Evolutionary conservation across 2,113 vertebrate genomes (phyloP), one percentile per base, ranked within the genome.

Genomic region (Neogobius melanostomus): DNA sequence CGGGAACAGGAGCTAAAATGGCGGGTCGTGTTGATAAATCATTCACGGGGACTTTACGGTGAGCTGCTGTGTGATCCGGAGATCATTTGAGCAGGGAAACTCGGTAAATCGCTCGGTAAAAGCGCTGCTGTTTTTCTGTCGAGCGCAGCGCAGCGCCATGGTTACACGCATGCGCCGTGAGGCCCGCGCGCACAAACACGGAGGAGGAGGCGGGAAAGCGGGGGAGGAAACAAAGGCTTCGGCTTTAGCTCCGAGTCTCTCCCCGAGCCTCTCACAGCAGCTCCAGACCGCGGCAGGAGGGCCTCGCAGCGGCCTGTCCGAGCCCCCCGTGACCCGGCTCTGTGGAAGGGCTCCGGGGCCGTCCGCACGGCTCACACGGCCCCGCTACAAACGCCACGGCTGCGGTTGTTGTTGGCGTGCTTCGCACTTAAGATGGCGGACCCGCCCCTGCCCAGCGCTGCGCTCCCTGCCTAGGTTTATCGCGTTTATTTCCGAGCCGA

Each of bases 391-490:
- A 6, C 28, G 8, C 16, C 1, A 3, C 5, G 8, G 66, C 83
- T 47, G 79, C 87, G 56, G 87, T 82, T 82, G 72, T 81, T 89
- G 71, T 51, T 87, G 28, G 91, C 90, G 91, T 87, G 76, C 74
- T 92, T 80, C 78, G 82, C 52, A 76, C 68, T 90, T 92, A 94
- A 94, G 88, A 94, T 94, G 93, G 92, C 92, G 92, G 85, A 86
- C 87, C 86, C 88, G 81, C 86, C 91, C 87, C 85, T 85, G 70
- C 64, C 75, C 76, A 79, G 83, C 66, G 79, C 84, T 54, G 79
- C 79, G 80, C 74, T 72, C 71, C 75, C 80, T 49, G 86, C 85
- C 51, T 83, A 76, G 49, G 60, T 68, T 82, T 80, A 85, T 36
- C 45, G 46, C 53, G 68, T 6, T 60, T 83, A 74, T 63, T 71